Evolutionary conservation across 64 coral and sea anemone species (phyloP), one percentile per base, ranked within the genome.

Genomic region (Exaiptasia diaphana): DNA sequence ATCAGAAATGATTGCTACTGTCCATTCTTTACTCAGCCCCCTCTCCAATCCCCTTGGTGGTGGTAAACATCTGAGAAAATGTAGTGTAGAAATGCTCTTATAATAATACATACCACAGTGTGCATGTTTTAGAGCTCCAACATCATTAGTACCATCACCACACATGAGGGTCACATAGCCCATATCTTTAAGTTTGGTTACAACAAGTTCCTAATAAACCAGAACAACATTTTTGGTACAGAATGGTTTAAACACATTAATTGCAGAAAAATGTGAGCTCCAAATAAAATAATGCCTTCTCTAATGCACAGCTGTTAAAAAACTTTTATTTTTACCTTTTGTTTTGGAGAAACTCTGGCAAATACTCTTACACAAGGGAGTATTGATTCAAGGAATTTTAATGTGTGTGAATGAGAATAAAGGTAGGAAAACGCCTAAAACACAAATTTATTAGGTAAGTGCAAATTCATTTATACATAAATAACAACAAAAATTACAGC

Each of bases 121-220:
- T 45, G 93, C 93, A 73, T 97, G 93, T 45, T 97, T 97, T 13
- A 97, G 93, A 58, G 93, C 93, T 63, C 93, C 93, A 9, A 97
- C 93, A 41, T 97, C 93, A 75, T 97, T 97, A 12, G 93, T 97
- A 3, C 93, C 93, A 44, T 97, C 93, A 43, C 93, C 93, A 50
- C 93, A 97, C 93, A 97, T 97, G 4, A 97, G 56, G 2, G 93
- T 97, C 6, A 91, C 78, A 73, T 86, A 97, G 22, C 93, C 93
- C 74, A 83, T 91, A 73, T 89, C 83, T 48, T 97, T 97, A 8
- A 97, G 79, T 48, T 73, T 90, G 13, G 93, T 97, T 28, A 97
- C 72, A 4, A 97, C 93, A 5, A 97, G 53, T 73, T 97, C 93
- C 93, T 97, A 35, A 12, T 43, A 85, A 17, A 38, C 2, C 23